Evolutionary conservation across 2,888 invertebrate genomes (phyloP), one percentile per base, ranked within the genome.

Genomic region (Ichneumoninae sp.): DNA sequence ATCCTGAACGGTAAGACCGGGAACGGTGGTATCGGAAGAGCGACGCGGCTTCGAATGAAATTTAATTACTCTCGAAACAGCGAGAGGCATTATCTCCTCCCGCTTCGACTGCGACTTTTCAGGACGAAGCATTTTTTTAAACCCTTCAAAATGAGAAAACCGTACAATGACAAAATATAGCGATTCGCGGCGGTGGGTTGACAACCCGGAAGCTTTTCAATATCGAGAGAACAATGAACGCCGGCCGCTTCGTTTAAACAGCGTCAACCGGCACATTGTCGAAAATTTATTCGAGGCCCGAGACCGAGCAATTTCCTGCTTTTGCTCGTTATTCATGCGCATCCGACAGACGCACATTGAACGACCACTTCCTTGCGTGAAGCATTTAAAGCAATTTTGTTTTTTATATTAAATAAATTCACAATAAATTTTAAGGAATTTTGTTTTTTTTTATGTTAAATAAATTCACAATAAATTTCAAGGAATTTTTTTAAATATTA

Each of bases 281-380:
- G 10, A 54, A 52, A 50, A 73, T 83, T 83, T 81, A 83, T 81
- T 60, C 76, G 50, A 22, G 50, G 8, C 8, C 19, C 57, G 50
- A 76, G 57, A 75, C 33, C 66, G 75, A 81, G 68, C 80, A 81
- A 83, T 81, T 83, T 77, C 60, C 76, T 40, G 71, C 36, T 10
- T 22, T 68, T 63, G 76, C 76, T 83, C 73, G 76, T 83, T 83
- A 83, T 75, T 80, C 80, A 73, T 74, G 52, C 71, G 80, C 71
- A 52, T 30, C 65, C 26, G 65, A 66, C 66, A 71, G n/a, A 71
- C 76, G 65, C 57, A 36, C 50, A 50, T 76, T 60, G 54, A 76
- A 40, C 54, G 57, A 68, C 57, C 44, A 52, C 44, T 75, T 79
- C 13, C 73, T 65, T 44, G 26, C 50, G 36, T 16, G 10, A 19